Percentiles rank a stretch among this genome's conserved stretches.
Conservation (phyloP, 2,888 invertebrate species). For the Seira ritae region DNA sequence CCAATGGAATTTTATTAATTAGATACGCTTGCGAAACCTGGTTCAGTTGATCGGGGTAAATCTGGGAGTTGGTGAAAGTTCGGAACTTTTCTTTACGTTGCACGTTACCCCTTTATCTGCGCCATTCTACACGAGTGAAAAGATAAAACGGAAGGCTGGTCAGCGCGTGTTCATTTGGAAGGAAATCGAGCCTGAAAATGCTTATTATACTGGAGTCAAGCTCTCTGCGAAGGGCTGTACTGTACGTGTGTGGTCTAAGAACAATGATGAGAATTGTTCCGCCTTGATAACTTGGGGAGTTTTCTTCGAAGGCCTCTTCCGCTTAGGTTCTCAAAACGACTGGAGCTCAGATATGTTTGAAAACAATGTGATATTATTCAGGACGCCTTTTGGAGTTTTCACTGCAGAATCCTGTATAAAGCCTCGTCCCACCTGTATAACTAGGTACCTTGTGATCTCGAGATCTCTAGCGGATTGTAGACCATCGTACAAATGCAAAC, state of each 20-base stretch:
- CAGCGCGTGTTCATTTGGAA: slow-evolving; percentile 85
- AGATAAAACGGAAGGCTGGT: slow-evolving; percentile 78
- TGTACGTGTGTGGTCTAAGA: slow-evolving; percentile 77
- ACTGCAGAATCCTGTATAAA: slow-evolving; percentile 77
- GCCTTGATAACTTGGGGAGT: slow-evolving; percentile 87
- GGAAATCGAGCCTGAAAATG: slow-evolving; percentile 80
- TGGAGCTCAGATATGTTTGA: slow-evolving; percentile 78
- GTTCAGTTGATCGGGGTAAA: slow-evolving; percentile 85
- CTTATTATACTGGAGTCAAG: slow-evolving; percentile 52
- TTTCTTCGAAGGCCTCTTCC: slow-evolving; percentile 88
- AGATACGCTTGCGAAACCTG: slow-evolving; percentile 81
- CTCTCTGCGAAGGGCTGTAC: slow-evolving; percentile 58
- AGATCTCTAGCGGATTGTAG: slow-evolving; percentile 38
- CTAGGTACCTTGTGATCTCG: slow-evolving; percentile 55
- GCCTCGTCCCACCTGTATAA: slow-evolving; percentile 49
- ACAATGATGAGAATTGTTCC: slow-evolving; percentile 61
- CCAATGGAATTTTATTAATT: too few relatives aligned
- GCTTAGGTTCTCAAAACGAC: slow-evolving; percentile 76
- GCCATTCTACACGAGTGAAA: slow-evolving; percentile 90
- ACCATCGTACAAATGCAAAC: slow-evolving; percentile 69
- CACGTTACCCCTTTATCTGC: slow-evolving; percentile 88
- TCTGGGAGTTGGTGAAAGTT: slow-evolving; percentile 74
- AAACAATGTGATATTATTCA: slow-evolving; percentile 87
- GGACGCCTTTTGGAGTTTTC: slow-evolving; percentile 92
- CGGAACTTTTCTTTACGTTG: slow-evolving; percentile 81